These are phyloP conservation scores for Arctopsyche grandis DNA, from an alignment of 1,140 invertebrate genomes.

Conservation along the genomic window DNA sequence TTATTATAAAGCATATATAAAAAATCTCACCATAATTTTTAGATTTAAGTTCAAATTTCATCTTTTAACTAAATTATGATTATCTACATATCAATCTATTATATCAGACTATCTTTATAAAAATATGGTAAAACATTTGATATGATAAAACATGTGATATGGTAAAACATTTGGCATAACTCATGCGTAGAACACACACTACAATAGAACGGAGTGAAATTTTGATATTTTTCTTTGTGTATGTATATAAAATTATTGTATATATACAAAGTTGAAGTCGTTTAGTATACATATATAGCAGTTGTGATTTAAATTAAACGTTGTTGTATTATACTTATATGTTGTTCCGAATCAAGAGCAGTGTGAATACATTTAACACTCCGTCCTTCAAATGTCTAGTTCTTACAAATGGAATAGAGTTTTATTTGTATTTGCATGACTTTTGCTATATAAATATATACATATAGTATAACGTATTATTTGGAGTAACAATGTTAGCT, in stretches of 20 bases:
- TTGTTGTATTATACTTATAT: background rate
- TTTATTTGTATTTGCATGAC: slow-evolving; percentile 12
- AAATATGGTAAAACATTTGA: too few species aligned
- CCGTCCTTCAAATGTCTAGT: background rate
- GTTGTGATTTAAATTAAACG: slow-evolving; percentile 1
- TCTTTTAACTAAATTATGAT: too few species aligned
- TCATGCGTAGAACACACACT: too few species aligned
- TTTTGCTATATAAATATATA: background rate
- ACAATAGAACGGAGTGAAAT: too few species aligned
- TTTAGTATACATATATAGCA: background rate
- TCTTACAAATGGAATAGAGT: background rate
- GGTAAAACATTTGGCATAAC: too few species aligned
- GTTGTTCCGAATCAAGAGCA: background rate
- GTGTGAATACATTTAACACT: slow-evolving; percentile 16
- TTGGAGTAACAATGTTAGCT: background rate
- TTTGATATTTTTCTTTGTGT: background rate
- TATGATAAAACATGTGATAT: too few species aligned
- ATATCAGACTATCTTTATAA: too few species aligned
- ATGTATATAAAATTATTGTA: slow-evolving; percentile 4
- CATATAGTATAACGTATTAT: background rate
- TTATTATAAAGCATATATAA: too few species aligned
- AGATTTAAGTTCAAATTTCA: too few species aligned
- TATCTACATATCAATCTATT: too few species aligned
- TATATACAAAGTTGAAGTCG: background rate
- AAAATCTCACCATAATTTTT: too few species aligned